These are phyloP conservation scores for Thripadectes ignobilis DNA, from an alignment of 2,797 vertebrate genomes.

Conservation along the genomic window DNA sequence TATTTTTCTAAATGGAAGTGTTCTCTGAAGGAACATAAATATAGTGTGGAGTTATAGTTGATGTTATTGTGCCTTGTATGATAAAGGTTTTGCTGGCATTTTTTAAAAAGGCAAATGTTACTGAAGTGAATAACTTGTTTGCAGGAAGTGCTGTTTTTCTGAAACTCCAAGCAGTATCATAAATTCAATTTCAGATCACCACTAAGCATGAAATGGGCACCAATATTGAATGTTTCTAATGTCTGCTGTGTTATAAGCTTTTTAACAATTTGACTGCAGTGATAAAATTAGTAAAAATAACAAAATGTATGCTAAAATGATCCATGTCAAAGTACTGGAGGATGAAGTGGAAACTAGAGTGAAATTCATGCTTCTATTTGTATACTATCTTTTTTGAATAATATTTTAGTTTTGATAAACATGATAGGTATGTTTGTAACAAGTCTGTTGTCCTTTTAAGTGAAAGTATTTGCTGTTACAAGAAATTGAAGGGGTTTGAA, in stretches of 20 bases:
- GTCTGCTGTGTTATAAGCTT: not conserved
- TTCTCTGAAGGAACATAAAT: not conserved
- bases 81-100: not conserved
- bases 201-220: not conserved
- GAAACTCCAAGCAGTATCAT: not conserved
- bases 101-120: not conserved
- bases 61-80: not conserved
- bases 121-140: not conserved
- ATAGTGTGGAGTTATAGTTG: not conserved
- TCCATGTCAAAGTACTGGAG: not conserved
- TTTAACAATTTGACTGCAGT: not conserved
- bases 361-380: not conserved
- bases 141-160: not conserved
- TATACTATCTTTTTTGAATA: not conserved
- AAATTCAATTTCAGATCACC: not conserved
- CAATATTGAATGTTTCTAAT: not conserved
- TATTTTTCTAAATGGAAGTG: not conserved
- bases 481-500: not conserved
- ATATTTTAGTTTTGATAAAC: not conserved
- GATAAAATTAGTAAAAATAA: not conserved
- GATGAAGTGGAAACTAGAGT: not conserved
- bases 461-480: not conserved
- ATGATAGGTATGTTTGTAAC: not conserved
- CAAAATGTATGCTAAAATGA: not conserved
- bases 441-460: not conserved